phyloP scores from a whole-genome alignment of 1,140 invertebrate species.

The Trachymyrmex cornetzi region DNA sequence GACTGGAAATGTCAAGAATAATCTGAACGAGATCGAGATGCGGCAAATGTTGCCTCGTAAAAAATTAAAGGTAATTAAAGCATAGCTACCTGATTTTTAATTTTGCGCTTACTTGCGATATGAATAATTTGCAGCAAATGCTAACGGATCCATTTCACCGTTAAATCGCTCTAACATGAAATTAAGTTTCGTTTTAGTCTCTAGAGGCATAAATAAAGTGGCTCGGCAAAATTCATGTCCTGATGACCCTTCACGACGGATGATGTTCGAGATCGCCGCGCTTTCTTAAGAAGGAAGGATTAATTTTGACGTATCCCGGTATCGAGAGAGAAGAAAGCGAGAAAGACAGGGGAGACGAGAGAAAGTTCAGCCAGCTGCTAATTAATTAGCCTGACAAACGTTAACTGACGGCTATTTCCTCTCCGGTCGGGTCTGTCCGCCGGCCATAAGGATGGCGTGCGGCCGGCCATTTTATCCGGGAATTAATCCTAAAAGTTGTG shows the following conservation, averaged over 20 bases:
- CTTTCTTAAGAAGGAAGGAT: constrained; percentile 54
- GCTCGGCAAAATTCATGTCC: not conserved
- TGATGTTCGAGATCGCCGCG: constrained; percentile 4
- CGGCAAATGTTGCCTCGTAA: not conserved
- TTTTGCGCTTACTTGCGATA: not conserved
- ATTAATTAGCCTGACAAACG: constrained; percentile 83
- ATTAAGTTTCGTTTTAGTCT: too few species aligned
- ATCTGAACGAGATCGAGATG: not conserved
- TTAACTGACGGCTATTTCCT: constrained; percentile 35
- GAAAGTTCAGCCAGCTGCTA: constrained; percentile 80
- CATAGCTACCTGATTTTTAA: not conserved
- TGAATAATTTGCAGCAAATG: constrained; percentile 3
- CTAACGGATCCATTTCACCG: not conserved
- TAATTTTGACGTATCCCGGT: constrained; percentile 76
- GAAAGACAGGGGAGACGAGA: not conserved
- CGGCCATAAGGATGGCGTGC: constrained; percentile 15
- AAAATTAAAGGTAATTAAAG: constrained; percentile 7
- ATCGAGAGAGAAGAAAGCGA: constrained; percentile 33
- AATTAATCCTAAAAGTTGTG: constrained; percentile 66
- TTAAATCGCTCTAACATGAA: not conserved
- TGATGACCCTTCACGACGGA: not conserved
- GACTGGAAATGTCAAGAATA: not conserved
- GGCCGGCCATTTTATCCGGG: constrained; percentile 45
- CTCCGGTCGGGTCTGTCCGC: not conserved
- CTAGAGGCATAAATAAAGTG: not conserved